A percentile compares a stretch with the other conserved stretches of the same genome.
phyloP scores from a whole-genome alignment of 2,888 invertebrate genomes.

The Gymnocheta viridis region DNA sequence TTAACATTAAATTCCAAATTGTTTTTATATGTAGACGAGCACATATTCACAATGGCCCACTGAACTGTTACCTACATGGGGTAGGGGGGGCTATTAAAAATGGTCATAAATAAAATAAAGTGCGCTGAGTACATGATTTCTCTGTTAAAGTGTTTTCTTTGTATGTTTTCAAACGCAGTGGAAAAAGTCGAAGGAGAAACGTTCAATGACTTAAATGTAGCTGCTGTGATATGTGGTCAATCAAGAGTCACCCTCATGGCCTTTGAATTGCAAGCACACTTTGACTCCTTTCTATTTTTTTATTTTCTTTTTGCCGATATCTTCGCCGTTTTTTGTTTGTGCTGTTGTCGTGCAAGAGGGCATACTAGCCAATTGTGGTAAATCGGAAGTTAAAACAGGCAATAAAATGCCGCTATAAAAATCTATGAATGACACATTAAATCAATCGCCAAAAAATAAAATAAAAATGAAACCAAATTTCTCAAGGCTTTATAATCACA shows the following conservation, averaged over 20 bases:
- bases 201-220: conserved; percentile 49
- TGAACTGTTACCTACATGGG: neutral
- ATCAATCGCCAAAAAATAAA: conserved; percentile 81
- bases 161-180: conserved; percentile 41
- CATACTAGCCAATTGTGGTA: conserved; percentile 79
- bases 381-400: conserved; percentile 82
- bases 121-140: conserved; percentile 80
- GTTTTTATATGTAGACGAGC: conserved; percentile 53
- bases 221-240: conserved; percentile 65
- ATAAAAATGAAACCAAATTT: conserved; percentile 56
- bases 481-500: conserved; percentile 18
- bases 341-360: conserved; percentile 35
- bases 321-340: neutral
- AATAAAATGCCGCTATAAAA: conserved; percentile 82
- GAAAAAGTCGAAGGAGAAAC: conserved; percentile 42
- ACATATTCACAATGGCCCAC: neutral
- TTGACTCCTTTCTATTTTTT: conserved; percentile 34
- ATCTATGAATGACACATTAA: conserved; percentile 83
- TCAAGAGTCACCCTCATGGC: conserved; percentile 53
- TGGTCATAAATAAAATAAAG: conserved; percentile 81
- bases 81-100: conserved; percentile 76
- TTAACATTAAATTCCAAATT: conserved; percentile 77
- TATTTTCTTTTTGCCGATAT: neutral
- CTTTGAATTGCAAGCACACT: conserved; percentile 29
- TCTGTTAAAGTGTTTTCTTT: conserved; percentile 75